Percentiles rank a stretch among this genome's conserved stretches.
These are phyloP conservation scores for Hydrotaea diabolus DNA, from an alignment of 2,888 invertebrate genomes.

Conservation along the genomic window DNA sequence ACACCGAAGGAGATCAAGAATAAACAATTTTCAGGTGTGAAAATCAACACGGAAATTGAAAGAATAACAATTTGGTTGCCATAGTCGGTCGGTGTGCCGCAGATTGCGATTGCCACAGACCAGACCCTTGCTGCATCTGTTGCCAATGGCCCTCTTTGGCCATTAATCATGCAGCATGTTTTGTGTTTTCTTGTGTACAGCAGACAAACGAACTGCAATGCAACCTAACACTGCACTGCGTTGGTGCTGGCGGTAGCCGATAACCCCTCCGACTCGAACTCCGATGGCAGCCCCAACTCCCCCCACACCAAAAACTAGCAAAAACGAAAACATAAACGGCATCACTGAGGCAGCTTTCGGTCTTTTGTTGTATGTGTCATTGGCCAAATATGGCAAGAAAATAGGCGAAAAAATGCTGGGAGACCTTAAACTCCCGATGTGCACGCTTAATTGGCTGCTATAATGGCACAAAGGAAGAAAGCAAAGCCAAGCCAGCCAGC, in stretches of 20 bases:
- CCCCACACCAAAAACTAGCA: not conserved
- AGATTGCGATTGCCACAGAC: slow-evolving; percentile 49
- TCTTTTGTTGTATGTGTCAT: slow-evolving; percentile 68
- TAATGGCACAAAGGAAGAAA: slow-evolving; percentile 67
- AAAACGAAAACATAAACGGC: slow-evolving; percentile 12
- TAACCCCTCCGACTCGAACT: slow-evolving; percentile 14
- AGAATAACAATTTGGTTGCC: slow-evolving; percentile 67
- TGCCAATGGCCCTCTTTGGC: slow-evolving; percentile 78
- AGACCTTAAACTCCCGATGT: slow-evolving; percentile 64
- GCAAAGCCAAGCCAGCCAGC: slow-evolving; percentile 22
- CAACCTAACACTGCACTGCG: slow-evolving; percentile 68
- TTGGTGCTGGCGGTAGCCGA: slow-evolving; percentile 54
- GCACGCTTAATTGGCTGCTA: slow-evolving; percentile 67
- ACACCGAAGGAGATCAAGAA: slow-evolving; percentile 64
- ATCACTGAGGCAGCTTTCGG: slow-evolving; percentile 59
- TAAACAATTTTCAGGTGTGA: slow-evolving; percentile 78
- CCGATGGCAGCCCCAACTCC: too few relatives aligned
- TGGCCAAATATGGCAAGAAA: slow-evolving; percentile 71
- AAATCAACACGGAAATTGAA: slow-evolving; percentile 73
- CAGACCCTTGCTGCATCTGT: slow-evolving; percentile 62
- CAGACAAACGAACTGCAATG: slow-evolving; percentile 73
- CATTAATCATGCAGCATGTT: slow-evolving; percentile 78
- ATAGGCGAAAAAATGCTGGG: slow-evolving; percentile 71
- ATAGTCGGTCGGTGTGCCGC: slow-evolving; percentile 69
- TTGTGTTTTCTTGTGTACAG: slow-evolving; percentile 40